A percentile compares a stretch with the other conserved stretches of the same genome.
phyloP scores from a whole-genome alignment of 2,113 vertebrate genomes.

The Notiomystis cincta region DNA sequence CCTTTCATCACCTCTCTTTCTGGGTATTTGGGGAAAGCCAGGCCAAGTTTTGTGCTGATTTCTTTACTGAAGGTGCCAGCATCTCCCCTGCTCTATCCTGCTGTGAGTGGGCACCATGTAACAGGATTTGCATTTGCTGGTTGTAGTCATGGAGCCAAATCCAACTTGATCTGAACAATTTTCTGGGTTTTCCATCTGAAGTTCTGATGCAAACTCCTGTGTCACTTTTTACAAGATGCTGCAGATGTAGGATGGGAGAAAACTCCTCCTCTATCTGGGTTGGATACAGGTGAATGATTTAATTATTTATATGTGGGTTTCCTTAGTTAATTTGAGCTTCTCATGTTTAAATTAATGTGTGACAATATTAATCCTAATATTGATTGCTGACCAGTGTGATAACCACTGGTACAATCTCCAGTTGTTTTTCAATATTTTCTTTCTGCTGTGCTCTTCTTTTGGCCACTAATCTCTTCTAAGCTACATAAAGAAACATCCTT shows the following conservation, averaged over 20 bases:
- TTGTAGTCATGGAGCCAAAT: background rate
- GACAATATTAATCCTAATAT: background rate
- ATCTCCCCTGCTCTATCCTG: background rate
- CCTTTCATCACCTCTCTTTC: background rate
- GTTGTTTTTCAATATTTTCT: background rate
- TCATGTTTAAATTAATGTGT: background rate
- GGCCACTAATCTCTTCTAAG: background rate
- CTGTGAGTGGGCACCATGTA: background rate
- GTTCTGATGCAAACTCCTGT: background rate
- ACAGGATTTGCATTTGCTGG: background rate
- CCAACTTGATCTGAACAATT: background rate
- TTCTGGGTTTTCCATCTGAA: background rate
- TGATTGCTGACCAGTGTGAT: background rate
- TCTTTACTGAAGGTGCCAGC: background rate
- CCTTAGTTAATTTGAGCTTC: background rate
- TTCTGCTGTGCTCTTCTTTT: background rate
- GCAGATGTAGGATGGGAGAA: background rate
- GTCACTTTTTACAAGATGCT: background rate
- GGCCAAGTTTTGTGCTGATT: background rate
- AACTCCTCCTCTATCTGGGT: background rate
- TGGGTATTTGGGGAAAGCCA: background rate
- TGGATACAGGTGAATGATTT: background rate
- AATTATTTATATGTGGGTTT: background rate
- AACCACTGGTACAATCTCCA: background rate
- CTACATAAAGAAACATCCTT: background rate